These are phyloP conservation scores for Vulpes vulpes DNA, from an alignment of 2,113 vertebrate genomes.

Conservation along the genomic window DNA sequence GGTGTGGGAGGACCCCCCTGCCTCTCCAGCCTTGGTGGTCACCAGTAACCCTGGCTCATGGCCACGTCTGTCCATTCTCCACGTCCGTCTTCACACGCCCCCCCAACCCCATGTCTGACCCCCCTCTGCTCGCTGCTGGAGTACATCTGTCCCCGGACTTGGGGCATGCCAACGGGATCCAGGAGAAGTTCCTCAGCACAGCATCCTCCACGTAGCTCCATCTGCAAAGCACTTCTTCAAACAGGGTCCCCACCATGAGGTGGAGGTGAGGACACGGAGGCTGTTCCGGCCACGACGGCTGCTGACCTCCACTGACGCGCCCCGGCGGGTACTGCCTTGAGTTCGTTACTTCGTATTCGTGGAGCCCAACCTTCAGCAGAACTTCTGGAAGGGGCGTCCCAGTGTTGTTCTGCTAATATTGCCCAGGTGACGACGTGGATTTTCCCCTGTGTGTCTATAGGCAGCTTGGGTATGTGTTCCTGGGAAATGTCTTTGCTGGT, in stretches of 20 bases:
- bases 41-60: background rate
- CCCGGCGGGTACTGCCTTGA: accelerated
- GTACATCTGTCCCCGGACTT: accelerated
- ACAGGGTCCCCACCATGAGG: accelerated
- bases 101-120: too few relatives aligned
- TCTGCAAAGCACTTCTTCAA: background rate
- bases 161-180: too few relatives aligned
- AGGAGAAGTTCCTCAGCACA: too few relatives aligned
- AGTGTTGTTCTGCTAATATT: accelerated
- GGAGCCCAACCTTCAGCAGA: accelerated
- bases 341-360: accelerated
- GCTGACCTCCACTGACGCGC: accelerated
- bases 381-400: accelerated
- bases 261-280: background rate
- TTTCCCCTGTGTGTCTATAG: too few relatives aligned
- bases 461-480: background rate
- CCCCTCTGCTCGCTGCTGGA: background rate
- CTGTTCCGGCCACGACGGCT: accelerated
- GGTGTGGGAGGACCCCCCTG: background rate
- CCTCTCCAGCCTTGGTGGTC: background rate
- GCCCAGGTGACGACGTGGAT: too few relatives aligned
- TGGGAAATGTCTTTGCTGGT: background rate
- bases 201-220: background rate
- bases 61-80: accelerated
- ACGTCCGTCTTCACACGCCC: accelerated